phyloP scores from a whole-genome alignment of 2,113 vertebrate species.

The Heterocephalus glaber region DNA sequence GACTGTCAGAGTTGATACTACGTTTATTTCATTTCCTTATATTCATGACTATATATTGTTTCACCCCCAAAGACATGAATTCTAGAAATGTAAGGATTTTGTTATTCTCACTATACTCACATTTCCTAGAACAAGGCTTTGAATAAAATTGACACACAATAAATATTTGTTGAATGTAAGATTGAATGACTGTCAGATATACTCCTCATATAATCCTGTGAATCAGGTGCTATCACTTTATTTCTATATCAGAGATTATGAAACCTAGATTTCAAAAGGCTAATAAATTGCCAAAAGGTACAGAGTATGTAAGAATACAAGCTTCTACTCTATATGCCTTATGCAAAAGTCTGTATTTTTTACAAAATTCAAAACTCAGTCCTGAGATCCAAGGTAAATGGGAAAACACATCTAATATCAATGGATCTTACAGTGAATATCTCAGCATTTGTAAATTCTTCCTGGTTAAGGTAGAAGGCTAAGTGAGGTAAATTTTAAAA shows the following conservation, averaged over 20 bases:
- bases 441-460: background rate
- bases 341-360: background rate
- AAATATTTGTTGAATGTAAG: conserved; percentile 16
- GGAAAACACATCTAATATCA: background rate
- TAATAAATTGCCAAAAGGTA: background rate
- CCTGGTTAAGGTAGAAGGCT: background rate
- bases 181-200: background rate
- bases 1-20: background rate
- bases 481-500: background rate
- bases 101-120: background rate
- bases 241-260: background rate
- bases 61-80: background rate
- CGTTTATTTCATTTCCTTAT: background rate
- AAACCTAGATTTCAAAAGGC: conserved; percentile 46
- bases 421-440: background rate
- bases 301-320: background rate
- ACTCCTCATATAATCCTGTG: background rate
- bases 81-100: background rate
- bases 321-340: background rate
- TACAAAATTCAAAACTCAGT: conserved; percentile 29
- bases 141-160: background rate
- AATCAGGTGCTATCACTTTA: background rate
- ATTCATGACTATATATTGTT: background rate
- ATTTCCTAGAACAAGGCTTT: background rate
- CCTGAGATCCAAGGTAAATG: background rate